Conservation (phyloP, 2,888 invertebrate genomes). For the Temnothorax unifasciatus region DNA sequence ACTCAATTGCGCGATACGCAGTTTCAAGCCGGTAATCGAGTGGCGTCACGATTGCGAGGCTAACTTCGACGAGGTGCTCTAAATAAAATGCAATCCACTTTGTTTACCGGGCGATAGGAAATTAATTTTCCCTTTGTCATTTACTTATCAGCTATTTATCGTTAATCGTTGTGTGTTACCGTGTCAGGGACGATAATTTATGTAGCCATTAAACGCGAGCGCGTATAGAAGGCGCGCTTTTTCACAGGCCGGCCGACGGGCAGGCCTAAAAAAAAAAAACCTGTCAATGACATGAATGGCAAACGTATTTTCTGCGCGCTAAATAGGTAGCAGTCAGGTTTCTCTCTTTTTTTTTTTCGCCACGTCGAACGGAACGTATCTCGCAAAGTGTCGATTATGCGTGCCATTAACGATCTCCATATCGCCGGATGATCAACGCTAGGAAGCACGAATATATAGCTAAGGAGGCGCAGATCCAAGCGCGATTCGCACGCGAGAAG, state of each 20-base stretch:
- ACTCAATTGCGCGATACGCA: not conserved
- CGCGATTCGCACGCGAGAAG: constrained; percentile 26
- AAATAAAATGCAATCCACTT: not conserved
- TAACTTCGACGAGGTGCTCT: not conserved
- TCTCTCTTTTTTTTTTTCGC: not conserved
- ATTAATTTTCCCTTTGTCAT: constrained; percentile 26
- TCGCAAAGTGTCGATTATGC: not conserved
- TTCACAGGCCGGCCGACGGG: not conserved
- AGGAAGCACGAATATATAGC: not conserved
- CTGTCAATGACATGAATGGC: not conserved
- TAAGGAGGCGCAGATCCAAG: not conserved
- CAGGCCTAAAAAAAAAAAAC: constrained; percentile 8
- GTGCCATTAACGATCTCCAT: not conserved
- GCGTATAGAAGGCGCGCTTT: not conserved
- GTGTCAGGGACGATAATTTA: constrained; percentile 38
- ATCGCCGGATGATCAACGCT: not conserved
- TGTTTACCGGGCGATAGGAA: not conserved
- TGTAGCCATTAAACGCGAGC: constrained; percentile 1
- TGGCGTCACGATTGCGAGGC: not conserved
- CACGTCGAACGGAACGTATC: not conserved
- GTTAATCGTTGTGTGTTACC: constrained; percentile 10
- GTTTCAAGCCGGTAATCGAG: not conserved
- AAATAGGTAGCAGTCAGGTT: not conserved
- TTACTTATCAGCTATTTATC: constrained; percentile 24
- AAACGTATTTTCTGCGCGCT: not conserved